Evolutionary conservation across 2,797 vertebrate genomes (phyloP), one percentile per base, ranked within the genome.

Genomic region (Sciaenops ocellatus): DNA sequence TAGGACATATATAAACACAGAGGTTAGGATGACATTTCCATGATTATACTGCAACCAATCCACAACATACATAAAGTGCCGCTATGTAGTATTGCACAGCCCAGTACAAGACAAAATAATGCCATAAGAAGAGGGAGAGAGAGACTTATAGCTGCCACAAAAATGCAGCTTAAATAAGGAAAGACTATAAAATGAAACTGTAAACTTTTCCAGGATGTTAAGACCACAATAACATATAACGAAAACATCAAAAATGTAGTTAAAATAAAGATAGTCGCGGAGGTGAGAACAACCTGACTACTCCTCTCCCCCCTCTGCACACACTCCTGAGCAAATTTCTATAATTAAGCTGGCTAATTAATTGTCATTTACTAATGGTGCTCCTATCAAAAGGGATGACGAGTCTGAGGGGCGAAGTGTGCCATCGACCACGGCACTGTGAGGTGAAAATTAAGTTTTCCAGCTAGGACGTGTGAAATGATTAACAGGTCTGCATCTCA

Each of bases 341-440:
- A 79, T 91, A 89, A 94, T 93, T 91, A 92, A 85, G 87, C 28
- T 4, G 8, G 70, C 66, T 93, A 93, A 95, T 95, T 93, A 90
- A 93, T 94, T 91, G 81, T 92, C 87, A 92, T 94, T 93, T 85
- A 83, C 86, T 89, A 90, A 93, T 89, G 79, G 82, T 52, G 63
- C 76, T 85, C 83, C 77, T 82, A 87, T 91, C 84, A 82, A 66
- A 87, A 86, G 80, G 69, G 73, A 78, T 78, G 78, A 85, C 71
- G 44, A 65, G 81, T 89, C 85, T 77, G 84, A 76, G 63, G 82
- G 81, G 82, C 30, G 61, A 89, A 63, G 56, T 66, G 73, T 77
- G 70, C 75, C 69, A 82, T 76, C 52, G 20, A 69, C 56, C 16
- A 52, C 83, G n/a, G 60, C 41, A 74, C 61, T 84, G 71, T 54